Percentiles rank a stretch among this genome's conserved stretches.
Conservation (phyloP, 1,140 invertebrate genomes). For the Drosophila orena region DNA sequence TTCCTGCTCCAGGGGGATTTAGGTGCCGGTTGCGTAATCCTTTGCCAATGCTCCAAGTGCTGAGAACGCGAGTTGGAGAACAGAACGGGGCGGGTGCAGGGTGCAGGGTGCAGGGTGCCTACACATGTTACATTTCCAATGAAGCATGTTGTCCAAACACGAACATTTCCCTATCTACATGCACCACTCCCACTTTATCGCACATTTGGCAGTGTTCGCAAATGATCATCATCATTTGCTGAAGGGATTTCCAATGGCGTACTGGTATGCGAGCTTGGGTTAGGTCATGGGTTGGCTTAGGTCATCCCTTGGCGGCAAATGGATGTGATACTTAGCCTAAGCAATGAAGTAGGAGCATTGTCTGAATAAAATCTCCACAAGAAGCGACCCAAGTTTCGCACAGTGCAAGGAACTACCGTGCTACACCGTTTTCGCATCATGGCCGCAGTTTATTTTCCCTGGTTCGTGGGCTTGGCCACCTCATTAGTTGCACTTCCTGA, state of each 20-base stretch:
- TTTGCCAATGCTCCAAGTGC: slow-evolving; percentile 54
- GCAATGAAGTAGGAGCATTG: neutral
- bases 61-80: slow-evolving; percentile 13
- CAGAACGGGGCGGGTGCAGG: too few relatives aligned
- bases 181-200: slow-evolving; percentile 12
- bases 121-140: slow-evolving; percentile 79
- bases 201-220: slow-evolving; percentile 41
- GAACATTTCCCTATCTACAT: slow-evolving; percentile 38
- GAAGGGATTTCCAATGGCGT: slow-evolving; percentile 25
- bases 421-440: neutral
- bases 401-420: neutral
- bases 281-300: slow-evolving; percentile 46
- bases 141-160: slow-evolving; percentile 69
- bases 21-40: slow-evolving; percentile 58
- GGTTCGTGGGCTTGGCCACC: slow-evolving; percentile 35
- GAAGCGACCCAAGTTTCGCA: too few relatives aligned
- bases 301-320: slow-evolving; percentile 20
- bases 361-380: too few relatives aligned
- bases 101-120: too few relatives aligned
- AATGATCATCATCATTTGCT: slow-evolving; percentile 48
- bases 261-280: slow-evolving; percentile 16
- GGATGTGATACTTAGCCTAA: neutral
- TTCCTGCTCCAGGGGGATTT: neutral
- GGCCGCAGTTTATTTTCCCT: slow-evolving; percentile 1
- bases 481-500: slow-evolving; percentile 49